phyloP scores from a whole-genome alignment of 2,113 vertebrate species.

The Micromys minutus region DNA sequence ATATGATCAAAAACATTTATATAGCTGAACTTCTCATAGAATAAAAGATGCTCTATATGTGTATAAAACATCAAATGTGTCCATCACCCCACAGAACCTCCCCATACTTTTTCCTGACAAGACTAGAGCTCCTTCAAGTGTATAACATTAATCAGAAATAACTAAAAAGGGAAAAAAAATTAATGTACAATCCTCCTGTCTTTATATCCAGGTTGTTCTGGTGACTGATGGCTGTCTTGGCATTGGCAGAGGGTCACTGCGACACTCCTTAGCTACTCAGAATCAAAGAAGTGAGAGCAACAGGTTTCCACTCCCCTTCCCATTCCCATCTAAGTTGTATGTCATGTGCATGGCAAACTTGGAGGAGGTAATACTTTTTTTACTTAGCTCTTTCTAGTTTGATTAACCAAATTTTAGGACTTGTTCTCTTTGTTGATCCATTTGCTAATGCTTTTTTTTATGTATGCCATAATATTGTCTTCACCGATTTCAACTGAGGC shows the following conservation, averaged over 20 bases:
- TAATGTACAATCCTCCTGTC: not conserved
- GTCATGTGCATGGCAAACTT: constrained; percentile 97
- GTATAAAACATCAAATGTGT: not conserved
- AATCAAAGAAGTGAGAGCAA: constrained; percentile 92
- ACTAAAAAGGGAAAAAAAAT: not conserved
- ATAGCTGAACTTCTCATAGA: not conserved
- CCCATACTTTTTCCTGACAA: not conserved
- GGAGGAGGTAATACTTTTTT: constrained; percentile 92
- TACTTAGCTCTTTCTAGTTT: constrained; percentile 32
- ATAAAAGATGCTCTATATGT: too few relatives aligned
- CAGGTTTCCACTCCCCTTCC: constrained; percentile 96
- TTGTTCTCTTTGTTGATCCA: constrained; percentile 17
- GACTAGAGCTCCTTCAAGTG: not conserved
- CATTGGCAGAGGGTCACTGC: constrained; percentile 95
- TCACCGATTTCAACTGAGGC: not conserved
- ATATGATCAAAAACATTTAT: not conserved
- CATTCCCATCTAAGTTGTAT: constrained; percentile 95
- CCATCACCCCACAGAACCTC: not conserved
- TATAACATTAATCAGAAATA: not conserved
- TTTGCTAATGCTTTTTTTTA: not conserved
- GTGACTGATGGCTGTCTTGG: constrained; percentile 97
- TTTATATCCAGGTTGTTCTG: constrained; percentile 90
- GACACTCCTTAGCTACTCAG: constrained; percentile 93
- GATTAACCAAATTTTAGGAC: not conserved
- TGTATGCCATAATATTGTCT: not conserved